A percentile compares a stretch with the other conserved stretches of the same genome.
Conservation (phyloP, 2,888 invertebrate species). For the Hyalella azteca region DNA sequence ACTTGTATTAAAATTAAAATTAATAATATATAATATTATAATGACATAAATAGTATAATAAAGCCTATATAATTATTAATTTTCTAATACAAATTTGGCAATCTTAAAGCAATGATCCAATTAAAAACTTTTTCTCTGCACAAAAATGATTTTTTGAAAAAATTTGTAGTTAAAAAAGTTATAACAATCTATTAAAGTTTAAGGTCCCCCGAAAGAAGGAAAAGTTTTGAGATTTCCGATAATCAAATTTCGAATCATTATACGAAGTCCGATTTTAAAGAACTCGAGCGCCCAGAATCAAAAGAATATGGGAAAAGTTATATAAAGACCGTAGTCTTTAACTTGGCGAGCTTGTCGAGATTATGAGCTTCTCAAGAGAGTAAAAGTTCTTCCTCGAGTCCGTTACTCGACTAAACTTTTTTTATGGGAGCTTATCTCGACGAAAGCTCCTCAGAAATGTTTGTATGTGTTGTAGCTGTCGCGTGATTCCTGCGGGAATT, state of each 20-base stretch:
- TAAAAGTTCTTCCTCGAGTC: constrained; percentile 11
- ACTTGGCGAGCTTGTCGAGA: constrained; percentile 20
- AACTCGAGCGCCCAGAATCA: not conserved
- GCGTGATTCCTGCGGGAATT: constrained; percentile 11
- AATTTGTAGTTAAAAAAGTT: not conserved
- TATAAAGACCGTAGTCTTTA: not conserved
- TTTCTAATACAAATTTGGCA: too few species aligned
- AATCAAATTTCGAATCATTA: too few species aligned
- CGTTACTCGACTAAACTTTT: constrained; percentile 14
- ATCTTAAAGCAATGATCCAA: too few species aligned
- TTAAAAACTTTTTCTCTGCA: too few species aligned
- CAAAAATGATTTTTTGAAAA: not conserved
- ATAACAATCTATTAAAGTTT: not conserved
- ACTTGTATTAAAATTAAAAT: too few species aligned
- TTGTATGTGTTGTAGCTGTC: constrained; percentile 27
- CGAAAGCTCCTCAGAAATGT: constrained; percentile 23
- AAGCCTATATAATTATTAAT: too few species aligned
- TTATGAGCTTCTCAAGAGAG: constrained; percentile 30
- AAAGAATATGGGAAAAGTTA: not conserved
- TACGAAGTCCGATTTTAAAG: too few species aligned
- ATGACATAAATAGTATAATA: too few species aligned
- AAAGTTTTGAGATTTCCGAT: not conserved
- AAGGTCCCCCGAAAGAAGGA: not conserved
- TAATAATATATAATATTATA: too few species aligned
- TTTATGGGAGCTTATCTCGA: constrained; percentile 26